These are phyloP conservation scores for Mastigias papua DNA, from an alignment of 30 jellyfish, hydroid and myxozoan species.

Conservation along the genomic window DNA sequence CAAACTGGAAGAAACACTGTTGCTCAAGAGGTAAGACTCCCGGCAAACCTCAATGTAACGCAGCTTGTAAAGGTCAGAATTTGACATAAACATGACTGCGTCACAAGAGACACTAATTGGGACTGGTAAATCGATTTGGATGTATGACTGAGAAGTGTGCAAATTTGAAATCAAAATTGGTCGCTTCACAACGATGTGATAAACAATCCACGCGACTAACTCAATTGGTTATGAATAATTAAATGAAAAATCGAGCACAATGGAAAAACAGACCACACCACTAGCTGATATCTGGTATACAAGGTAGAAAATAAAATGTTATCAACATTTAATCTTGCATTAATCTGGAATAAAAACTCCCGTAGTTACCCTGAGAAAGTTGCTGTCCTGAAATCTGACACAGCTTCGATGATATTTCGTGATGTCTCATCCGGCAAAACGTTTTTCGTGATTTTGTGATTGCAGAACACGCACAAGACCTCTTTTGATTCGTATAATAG, in stretches of 20 bases:
- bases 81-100: neutral
- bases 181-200: neutral
- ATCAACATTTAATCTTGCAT: neutral
- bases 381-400: conserved; percentile 58
- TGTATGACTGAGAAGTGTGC: no score
- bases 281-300: neutral
- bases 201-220: conserved; percentile 23
- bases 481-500: neutral
- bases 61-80: neutral
- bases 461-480: conserved; percentile 15
- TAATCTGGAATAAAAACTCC: neutral
- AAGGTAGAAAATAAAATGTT: neutral
- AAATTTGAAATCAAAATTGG: conserved; percentile 1
- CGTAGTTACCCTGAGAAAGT: conserved; percentile 6
- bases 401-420: conserved; percentile 20
- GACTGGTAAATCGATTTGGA: no score
- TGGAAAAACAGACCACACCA: neutral
- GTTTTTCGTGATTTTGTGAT: conserved; percentile 28
- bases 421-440: neutral
- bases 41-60: neutral
- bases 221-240: conserved; percentile 3
- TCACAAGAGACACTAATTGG: neutral
- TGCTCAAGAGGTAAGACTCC: neutral
- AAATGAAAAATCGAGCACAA: neutral
- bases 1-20: neutral